phyloP scores from a whole-genome alignment of 2,797 vertebrate species.

The Zalophus californianus region DNA sequence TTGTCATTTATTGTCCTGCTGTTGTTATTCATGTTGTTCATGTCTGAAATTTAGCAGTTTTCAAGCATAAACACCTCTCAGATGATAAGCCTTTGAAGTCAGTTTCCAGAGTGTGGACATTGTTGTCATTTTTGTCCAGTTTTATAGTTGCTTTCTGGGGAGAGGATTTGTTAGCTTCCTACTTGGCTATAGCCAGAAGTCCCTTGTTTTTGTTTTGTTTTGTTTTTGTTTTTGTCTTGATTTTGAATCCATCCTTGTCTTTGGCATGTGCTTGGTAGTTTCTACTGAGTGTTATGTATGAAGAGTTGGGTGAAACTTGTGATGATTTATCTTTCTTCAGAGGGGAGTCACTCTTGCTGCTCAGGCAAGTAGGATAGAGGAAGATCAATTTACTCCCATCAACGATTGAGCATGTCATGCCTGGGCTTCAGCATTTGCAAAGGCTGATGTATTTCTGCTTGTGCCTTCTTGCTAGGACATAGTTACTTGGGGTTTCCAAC shows the following conservation, averaged over 20 bases:
- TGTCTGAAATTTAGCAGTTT: not conserved
- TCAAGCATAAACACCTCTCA: not conserved
- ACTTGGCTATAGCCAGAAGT: not conserved
- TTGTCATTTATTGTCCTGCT: not conserved
- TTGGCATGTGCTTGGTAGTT: not conserved
- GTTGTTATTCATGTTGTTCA: not conserved
- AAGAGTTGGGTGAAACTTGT: not conserved
- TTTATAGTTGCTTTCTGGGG: not conserved
- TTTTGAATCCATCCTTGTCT: not conserved
- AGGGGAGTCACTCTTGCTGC: not conserved
- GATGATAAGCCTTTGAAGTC: not conserved
- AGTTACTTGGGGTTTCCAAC: not conserved
- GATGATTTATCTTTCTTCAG: not conserved
- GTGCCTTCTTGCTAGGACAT: not conserved
- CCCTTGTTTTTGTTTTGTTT: not conserved
- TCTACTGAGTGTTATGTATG: not conserved
- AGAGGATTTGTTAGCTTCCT: not conserved
- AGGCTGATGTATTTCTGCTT: not conserved
- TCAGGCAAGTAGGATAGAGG: not conserved
- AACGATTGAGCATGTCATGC: not conserved
- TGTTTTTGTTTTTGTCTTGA: not conserved
- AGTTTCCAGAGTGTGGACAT: not conserved
- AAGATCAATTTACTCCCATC: not conserved
- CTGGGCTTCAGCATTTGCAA: not conserved
- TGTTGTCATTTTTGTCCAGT: not conserved